Percentiles rank a stretch among this genome's conserved stretches.
Evolutionary conservation across 2,888 invertebrate species (phyloP).

Genomic region (Copidosoma aretas): DNA sequence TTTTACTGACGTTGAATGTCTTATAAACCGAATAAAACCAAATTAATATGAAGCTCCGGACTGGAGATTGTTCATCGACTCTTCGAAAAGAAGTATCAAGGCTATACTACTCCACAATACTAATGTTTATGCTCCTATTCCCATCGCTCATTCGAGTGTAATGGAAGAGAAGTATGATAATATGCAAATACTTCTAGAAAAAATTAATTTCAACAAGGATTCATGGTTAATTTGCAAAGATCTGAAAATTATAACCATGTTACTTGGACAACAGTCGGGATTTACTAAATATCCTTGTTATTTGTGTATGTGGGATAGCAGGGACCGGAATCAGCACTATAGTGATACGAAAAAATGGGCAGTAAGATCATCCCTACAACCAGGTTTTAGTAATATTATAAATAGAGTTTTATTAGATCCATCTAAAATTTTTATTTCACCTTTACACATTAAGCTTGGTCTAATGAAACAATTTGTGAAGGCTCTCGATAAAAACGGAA

Average conservation of each 20-base stretch:
- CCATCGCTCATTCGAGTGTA: no score
- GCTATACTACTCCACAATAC: no score
- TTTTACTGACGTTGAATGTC: no score
- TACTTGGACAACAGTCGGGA: not conserved
- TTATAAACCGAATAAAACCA: no score
- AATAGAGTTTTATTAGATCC: slow-evolving; percentile 14
- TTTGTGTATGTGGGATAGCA: slow-evolving; percentile 15
- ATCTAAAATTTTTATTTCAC: slow-evolving; percentile 20
- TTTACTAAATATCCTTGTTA: slow-evolving; percentile 25
- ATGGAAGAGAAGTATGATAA: no score
- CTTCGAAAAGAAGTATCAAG: no score
- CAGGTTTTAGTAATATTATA: slow-evolving; percentile 14
- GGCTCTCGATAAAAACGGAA: not conserved
- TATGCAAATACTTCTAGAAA: no score
- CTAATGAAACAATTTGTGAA: no score
- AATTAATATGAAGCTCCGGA: no score
- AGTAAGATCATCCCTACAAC: not conserved
- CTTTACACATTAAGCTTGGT: slow-evolving; percentile 27
- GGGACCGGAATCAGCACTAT: slow-evolving; percentile 12
- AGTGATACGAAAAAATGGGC: slow-evolving; percentile 14
- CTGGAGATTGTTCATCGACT: no score
- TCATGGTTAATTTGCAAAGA: slow-evolving; percentile 22
- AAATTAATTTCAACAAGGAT: not conserved
- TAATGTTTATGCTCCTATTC: no score
- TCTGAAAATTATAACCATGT: slow-evolving; percentile 50